phyloP scores from a whole-genome alignment of 2,797 vertebrate species.

The Anguilla megastoma region DNA sequence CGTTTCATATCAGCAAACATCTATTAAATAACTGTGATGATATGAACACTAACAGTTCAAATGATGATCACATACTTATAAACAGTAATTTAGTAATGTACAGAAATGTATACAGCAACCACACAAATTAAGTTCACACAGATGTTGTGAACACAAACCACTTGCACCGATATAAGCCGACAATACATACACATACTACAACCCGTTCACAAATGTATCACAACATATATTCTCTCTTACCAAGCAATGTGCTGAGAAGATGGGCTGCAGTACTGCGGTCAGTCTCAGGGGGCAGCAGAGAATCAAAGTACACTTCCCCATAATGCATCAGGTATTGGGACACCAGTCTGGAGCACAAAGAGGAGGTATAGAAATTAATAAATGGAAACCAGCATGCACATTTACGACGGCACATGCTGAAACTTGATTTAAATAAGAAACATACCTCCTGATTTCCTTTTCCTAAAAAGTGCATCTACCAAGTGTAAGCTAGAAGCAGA shows the following conservation, averaged over 20 bases:
- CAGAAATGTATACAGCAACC: background rate
- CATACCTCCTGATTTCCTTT: background rate
- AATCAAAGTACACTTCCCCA: constrained; percentile 62
- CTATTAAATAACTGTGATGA: background rate
- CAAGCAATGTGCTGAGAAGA: constrained; percentile 68
- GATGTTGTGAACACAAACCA: background rate
- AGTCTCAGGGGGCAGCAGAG: constrained; percentile 67
- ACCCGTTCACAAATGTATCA: background rate
- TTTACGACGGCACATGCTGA: background rate
- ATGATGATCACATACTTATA: background rate
- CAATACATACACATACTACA: background rate
- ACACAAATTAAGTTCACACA: background rate
- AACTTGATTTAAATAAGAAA: background rate
- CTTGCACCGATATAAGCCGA: background rate
- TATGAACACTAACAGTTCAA: background rate
- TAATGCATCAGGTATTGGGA: constrained; percentile 54
- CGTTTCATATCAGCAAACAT: background rate
- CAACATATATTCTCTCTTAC: constrained; percentile 58
- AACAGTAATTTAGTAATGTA: background rate
- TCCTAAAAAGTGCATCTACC: background rate
- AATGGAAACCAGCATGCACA: background rate
- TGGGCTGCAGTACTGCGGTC: constrained; percentile 66
- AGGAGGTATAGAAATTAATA: background rate
- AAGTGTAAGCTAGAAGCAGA: background rate
- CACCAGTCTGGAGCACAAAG: constrained; percentile 51